Conservation (phyloP, 2,797 vertebrate genomes). For the Gadopsis marmoratus region DNA sequence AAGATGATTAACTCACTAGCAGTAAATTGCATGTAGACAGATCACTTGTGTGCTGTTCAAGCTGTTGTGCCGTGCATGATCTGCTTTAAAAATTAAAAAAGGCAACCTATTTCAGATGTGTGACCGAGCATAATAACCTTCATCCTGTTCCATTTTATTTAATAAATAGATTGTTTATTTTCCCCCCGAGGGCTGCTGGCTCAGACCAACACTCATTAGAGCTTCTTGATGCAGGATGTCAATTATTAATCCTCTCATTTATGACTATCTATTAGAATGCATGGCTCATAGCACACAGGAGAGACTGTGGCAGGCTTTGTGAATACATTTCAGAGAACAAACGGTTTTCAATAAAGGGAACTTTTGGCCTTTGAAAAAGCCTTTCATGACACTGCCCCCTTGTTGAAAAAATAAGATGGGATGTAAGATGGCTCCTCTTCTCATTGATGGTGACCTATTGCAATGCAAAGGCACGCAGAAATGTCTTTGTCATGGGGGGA, state of each 20-base stretch:
- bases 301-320: slow-evolving; percentile 56
- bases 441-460: slow-evolving; percentile 17
- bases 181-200: slow-evolving; percentile 54
- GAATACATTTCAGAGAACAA: slow-evolving; percentile 71
- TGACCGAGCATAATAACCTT: slow-evolving; percentile 60
- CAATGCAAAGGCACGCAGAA: not conserved
- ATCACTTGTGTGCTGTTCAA: slow-evolving; percentile 25
- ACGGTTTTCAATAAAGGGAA: slow-evolving; percentile 56
- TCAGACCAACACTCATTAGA: slow-evolving; percentile 78
- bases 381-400: slow-evolving; percentile 34
- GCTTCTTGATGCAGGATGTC: slow-evolving; percentile 76
- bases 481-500: slow-evolving; percentile 3
- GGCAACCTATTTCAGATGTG: slow-evolving; percentile 42
- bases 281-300: slow-evolving; percentile 60
- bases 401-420: slow-evolving; percentile 30
- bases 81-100: slow-evolving; percentile 52
- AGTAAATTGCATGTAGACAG: slow-evolving; percentile 24
- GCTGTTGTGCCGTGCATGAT: slow-evolving; percentile 35
- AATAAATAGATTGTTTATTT: slow-evolving; percentile 78
- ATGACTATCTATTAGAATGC: slow-evolving; percentile 81
- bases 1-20: slow-evolving; percentile 13
- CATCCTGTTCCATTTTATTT: slow-evolving; percentile 68
- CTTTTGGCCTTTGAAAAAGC: slow-evolving; percentile 60
- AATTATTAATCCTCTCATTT: slow-evolving; percentile 87
- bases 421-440: slow-evolving; percentile 26